Conservation (phyloP, 1,140 invertebrate species). For the Nilaparvata lugens region DNA sequence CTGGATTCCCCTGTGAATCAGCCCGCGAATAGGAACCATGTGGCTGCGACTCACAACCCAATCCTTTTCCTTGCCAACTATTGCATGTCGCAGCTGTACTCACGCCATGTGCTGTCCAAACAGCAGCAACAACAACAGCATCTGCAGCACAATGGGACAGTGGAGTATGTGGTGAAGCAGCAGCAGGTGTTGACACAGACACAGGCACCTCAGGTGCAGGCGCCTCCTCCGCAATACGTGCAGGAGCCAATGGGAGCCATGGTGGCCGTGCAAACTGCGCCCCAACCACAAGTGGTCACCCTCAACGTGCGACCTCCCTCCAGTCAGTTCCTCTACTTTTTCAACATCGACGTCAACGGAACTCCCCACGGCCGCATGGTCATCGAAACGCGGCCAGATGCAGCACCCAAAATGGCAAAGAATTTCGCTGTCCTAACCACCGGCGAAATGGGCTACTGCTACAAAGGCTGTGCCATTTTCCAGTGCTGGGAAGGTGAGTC, state of each 20-base stretch:
- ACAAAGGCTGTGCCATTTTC: constrained; percentile 68
- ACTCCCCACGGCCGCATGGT: constrained; percentile 61
- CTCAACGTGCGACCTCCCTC: constrained; percentile 23
- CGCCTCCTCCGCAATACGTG: constrained; percentile 3
- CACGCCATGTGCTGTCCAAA: constrained; percentile 51
- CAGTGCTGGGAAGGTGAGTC: constrained; percentile 76
- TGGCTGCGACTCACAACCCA: constrained; percentile 32
- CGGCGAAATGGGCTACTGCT: constrained; percentile 67
- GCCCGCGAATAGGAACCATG: constrained; percentile 16
- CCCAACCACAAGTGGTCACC: constrained; percentile 31
- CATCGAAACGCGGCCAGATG: constrained; percentile 73
- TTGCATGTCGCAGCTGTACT: constrained; percentile 62
- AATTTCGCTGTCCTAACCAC: constrained; percentile 77
- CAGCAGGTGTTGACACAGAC: not conserved
- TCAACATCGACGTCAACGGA: constrained; percentile 67
- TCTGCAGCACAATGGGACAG: constrained; percentile 42
- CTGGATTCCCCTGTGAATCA: constrained; percentile 33
- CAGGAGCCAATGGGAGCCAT: constrained; percentile 22
- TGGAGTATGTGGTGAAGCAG: constrained; percentile 36
- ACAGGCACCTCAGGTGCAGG: not conserved
- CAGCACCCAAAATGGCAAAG: constrained; percentile 81
- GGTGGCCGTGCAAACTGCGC: constrained; percentile 33
- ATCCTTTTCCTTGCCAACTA: constrained; percentile 63
- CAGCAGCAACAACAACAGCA: constrained; percentile 36
- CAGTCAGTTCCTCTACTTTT: constrained; percentile 58